Evolutionary conservation across 2,888 invertebrate genomes (phyloP).

Genomic region (Lasioglossum oenotherae): DNA sequence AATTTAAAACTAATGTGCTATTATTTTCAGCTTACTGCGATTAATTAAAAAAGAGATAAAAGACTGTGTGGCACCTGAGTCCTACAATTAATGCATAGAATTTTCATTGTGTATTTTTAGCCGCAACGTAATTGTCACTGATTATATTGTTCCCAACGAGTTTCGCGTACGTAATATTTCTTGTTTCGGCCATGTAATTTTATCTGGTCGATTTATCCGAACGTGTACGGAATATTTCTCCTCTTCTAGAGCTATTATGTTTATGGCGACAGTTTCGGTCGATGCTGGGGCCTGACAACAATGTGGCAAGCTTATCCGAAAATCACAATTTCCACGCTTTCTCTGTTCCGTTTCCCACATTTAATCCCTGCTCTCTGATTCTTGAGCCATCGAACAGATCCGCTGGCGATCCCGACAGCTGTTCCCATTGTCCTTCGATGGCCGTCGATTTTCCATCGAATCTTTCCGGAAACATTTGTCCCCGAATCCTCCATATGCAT

Average conservation of each 20-base stretch:
- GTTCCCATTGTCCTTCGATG: conserved; percentile 38
- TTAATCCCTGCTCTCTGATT: conserved; percentile 44
- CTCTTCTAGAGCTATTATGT: background rate
- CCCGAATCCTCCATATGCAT: conserved; percentile 19
- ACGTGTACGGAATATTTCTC: background rate
- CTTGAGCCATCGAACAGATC: conserved; percentile 46
- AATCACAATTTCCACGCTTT: conserved; percentile 53
- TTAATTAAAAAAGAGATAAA: background rate
- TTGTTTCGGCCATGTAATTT: background rate
- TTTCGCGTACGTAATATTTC: background rate
- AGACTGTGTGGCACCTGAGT: no score
- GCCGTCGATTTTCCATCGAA: conserved; percentile 5
- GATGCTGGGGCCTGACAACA: conserved; percentile 1
- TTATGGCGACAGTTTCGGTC: background rate
- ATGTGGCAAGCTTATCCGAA: conserved; percentile 42
- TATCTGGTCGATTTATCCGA: background rate
- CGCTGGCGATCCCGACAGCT: conserved; percentile 40
- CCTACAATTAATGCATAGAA: background rate
- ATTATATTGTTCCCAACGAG: no score
- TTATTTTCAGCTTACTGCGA: background rate
- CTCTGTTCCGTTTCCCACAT: conserved; percentile 42
- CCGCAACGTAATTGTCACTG: background rate
- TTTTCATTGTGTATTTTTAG: background rate
- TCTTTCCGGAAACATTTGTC: conserved; percentile 15
- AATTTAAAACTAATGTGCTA: background rate